phyloP scores from a whole-genome alignment of 2,113 vertebrate genomes.

The Corapipo altera region DNA sequence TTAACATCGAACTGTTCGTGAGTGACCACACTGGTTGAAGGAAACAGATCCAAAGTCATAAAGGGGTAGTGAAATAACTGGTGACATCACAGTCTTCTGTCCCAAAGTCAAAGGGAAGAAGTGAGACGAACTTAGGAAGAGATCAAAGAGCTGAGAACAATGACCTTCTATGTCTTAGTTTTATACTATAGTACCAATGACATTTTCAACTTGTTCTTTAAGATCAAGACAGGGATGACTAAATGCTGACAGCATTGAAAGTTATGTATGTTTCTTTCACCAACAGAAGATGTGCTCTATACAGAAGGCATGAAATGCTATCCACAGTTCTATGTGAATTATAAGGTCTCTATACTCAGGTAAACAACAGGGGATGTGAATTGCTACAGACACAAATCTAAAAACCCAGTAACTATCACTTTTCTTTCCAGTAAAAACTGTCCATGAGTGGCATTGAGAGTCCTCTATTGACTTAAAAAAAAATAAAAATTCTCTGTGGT shows the following conservation, averaged over 20 bases:
- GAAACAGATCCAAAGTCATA: not conserved
- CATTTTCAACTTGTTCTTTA: not conserved
- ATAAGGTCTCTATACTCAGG: not conserved
- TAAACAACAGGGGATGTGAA: not conserved
- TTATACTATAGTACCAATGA: not conserved
- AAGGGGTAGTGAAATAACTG: not conserved
- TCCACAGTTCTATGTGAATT: not conserved
- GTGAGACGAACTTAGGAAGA: not conserved
- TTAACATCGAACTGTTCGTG: not conserved
- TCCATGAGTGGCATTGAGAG: not conserved
- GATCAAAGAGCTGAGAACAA: not conserved
- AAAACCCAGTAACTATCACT: not conserved
- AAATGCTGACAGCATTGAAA: not conserved
- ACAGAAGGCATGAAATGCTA: not conserved
- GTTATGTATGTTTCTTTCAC: not conserved
- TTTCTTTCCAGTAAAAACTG: not conserved
- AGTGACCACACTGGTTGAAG: not conserved
- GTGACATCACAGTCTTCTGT: not conserved
- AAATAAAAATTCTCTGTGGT: not conserved
- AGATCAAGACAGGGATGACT: not conserved
- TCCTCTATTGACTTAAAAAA: not conserved
- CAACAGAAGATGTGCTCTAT: not conserved
- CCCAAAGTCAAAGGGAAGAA: not conserved
- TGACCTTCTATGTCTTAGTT: not conserved
- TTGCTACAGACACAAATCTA: not conserved